A percentile compares a stretch with the other conserved stretches of the same genome.
These are phyloP conservation scores for Rallus crepitans DNA, from an alignment of 2,797 vertebrate species.

Conservation along the genomic window DNA sequence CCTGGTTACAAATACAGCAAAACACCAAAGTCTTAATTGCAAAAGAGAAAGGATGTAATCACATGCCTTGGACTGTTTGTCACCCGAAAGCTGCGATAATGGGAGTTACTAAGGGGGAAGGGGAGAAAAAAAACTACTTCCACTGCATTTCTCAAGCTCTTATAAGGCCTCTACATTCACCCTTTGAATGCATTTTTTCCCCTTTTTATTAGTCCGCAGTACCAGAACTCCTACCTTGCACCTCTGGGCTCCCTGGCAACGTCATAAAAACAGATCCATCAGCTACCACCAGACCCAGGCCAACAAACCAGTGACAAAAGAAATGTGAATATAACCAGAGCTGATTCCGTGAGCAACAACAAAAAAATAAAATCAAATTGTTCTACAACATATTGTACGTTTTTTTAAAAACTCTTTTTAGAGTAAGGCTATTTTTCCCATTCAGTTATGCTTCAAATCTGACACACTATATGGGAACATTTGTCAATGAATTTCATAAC, in stretches of 20 bases:
- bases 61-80: background rate
- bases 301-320: slow-evolving; percentile 8
- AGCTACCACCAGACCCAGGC: background rate
- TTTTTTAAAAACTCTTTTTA: background rate
- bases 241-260: background rate
- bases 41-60: background rate
- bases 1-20: background rate
- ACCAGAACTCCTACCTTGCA: slow-evolving; percentile 16
- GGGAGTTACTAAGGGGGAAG: background rate
- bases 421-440: background rate
- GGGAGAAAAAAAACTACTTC: background rate
- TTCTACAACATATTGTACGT: background rate
- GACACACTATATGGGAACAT: slow-evolving; percentile 21
- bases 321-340: background rate
- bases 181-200: background rate
- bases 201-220: background rate
- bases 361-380: background rate
- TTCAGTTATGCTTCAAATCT: slow-evolving; percentile 26
- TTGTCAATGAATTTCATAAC: slow-evolving; percentile 66
- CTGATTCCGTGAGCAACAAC: background rate
- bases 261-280: slow-evolving; percentile 29
- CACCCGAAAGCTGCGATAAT: background rate
- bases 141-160: background rate
- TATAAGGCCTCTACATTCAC: background rate
- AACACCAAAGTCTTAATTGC: background rate